Conservation (phyloP, 1,140 invertebrate species). For the Rhyacophila brunnea region DNA sequence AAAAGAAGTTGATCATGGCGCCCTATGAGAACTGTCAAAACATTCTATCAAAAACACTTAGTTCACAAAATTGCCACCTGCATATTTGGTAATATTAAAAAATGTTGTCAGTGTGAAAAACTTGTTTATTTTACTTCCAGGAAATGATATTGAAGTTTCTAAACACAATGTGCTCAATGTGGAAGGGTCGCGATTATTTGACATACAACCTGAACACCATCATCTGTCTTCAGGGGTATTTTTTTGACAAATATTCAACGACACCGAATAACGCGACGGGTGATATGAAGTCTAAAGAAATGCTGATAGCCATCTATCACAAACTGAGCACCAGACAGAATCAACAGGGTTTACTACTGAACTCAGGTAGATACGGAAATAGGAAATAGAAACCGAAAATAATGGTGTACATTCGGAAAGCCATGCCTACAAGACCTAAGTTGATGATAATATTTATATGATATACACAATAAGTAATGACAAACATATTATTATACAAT, state of each 20-base stretch:
- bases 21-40: too few species aligned
- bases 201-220: slow-evolving; percentile 23
- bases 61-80: too few species aligned
- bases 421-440: too few species aligned
- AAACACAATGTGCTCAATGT: slow-evolving; percentile 31
- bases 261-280: background rate
- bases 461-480: too few species aligned
- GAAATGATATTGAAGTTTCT: slow-evolving; percentile 32
- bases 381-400: too few species aligned
- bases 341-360: slow-evolving; percentile 28
- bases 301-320: slow-evolving; percentile 31
- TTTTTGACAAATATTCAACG: slow-evolving; percentile 24
- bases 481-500: too few species aligned
- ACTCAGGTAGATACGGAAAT: slow-evolving; percentile 28
- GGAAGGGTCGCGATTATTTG: slow-evolving; percentile 33
- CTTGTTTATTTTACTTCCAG: slow-evolving; percentile 21
- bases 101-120: too few species aligned
- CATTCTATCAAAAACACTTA: too few species aligned
- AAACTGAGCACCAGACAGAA: slow-evolving; percentile 27
- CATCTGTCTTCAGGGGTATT: slow-evolving; percentile 16
- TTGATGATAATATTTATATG: too few species aligned
- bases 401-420: too few species aligned
- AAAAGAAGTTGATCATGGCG: too few species aligned
- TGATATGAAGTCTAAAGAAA: slow-evolving; percentile 28
- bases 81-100: too few species aligned